Evolutionary conservation across 64 coral and sea anemone species (phyloP), one percentile per base, ranked within the genome.

Genomic region (Actinia equina): DNA sequence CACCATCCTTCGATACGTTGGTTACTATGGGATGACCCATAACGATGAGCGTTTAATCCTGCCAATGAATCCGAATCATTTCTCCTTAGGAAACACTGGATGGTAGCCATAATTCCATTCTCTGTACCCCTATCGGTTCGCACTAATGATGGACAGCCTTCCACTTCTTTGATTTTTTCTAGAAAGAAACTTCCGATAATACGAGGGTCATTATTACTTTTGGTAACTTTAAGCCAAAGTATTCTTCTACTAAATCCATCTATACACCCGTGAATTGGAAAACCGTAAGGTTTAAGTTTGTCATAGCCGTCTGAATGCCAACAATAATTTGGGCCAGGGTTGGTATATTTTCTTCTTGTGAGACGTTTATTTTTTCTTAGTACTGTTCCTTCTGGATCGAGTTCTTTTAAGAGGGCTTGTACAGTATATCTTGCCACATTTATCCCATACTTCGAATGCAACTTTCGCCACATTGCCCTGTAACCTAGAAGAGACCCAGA

Each of bases 301-400:
- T 91, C 89, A 44, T 80, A 86, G 27, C 89, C 89, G 52, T 91
- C 89, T 22, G 85, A 86, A 62, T 91, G 89, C 89, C 84, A 91
- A 18, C 86, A 11, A 44, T 81, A 65, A 52, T 91, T 86, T 10
- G 84, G 84, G 59, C 89, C 84, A 86, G 26, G 20, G 44, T 84
- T 79, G 42, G 26, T 91, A 84, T 91, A 91, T 55, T 91, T 26
- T 59, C 84, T 86, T 80, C 84, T 86, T 14, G n/a, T 6, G 3
- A 91, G 71, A 54, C 84, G 52, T 82, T 82, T 89, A 13, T 30
- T 49, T 82, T 61, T 89, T 43, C 87, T 89, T 77, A 45, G 30
- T 67, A 63, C 59, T 80, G 71, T 80, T n/a, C 87, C 87, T 43
- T 81, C 77, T 37, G 87, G 77, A 80, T 89, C 77, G 43, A 89